Evolutionary conservation across 2,113 vertebrate species (phyloP).

Genomic region (Bothrops jararaca): DNA sequence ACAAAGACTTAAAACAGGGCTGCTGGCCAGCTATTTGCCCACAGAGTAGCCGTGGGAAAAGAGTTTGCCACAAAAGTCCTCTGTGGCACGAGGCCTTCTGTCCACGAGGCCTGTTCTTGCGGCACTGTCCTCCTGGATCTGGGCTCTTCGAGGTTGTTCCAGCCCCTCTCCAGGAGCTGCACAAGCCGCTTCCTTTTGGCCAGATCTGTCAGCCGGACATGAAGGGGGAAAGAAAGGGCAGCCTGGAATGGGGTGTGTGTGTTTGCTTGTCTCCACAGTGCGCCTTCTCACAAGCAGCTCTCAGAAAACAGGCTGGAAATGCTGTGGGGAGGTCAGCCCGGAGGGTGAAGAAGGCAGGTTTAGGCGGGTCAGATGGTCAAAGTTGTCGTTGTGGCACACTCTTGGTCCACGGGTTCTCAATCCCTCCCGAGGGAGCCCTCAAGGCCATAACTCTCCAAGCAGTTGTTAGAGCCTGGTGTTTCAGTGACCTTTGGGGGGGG

Average conservation of each 20-base stretch:
- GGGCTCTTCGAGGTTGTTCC: background rate
- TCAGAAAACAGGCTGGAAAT: background rate
- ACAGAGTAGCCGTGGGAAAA: background rate
- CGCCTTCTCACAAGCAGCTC: background rate
- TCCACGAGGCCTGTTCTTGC: background rate
- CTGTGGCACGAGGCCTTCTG: too few relatives aligned
- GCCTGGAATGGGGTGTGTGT: background rate
- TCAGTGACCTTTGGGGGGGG: too few relatives aligned
- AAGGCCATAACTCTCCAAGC: too few relatives aligned
- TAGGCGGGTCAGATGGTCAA: background rate
- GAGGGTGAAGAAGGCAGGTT: background rate
- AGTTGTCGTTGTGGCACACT: background rate
- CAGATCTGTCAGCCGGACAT: background rate
- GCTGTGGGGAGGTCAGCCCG: background rate
- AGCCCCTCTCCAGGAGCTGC: background rate
- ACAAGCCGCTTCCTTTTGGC: background rate
- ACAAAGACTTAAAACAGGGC: background rate
- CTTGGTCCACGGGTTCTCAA: background rate
- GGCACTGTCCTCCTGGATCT: background rate
- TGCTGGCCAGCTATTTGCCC: background rate
- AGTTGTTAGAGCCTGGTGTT: too few relatives aligned
- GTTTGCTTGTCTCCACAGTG: too few relatives aligned
- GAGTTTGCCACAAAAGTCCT: too few relatives aligned
- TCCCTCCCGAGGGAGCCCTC: background rate
- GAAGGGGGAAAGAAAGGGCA: background rate